These are phyloP conservation scores for Bagarius yarrelli DNA, from an alignment of 2,113 vertebrate genomes.

Conservation along the genomic window DNA sequence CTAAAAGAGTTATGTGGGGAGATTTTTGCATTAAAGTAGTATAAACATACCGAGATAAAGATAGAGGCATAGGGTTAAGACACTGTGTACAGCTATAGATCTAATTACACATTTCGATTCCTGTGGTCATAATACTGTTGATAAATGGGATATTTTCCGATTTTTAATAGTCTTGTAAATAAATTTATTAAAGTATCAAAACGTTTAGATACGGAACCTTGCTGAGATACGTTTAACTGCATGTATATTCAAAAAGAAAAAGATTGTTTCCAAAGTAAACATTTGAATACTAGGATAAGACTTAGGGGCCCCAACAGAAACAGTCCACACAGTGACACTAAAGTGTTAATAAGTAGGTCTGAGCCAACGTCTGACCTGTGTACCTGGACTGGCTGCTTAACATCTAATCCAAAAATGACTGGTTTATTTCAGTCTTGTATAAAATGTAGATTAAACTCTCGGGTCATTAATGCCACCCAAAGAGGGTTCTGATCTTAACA, in stretches of 20 bases:
- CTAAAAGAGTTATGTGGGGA: neutral
- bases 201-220: neutral
- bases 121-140: neutral
- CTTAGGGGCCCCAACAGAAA: neutral
- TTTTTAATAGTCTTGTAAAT: no score
- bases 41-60: neutral
- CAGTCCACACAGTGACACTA: neutral
- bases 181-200: no score
- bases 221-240: neutral
- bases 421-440: conserved; percentile 20
- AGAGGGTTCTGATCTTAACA: conserved; percentile 1
- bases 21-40: neutral
- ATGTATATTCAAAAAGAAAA: neutral
- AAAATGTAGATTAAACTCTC: neutral
- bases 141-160: neutral
- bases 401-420: neutral
- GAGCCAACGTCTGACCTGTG: neutral
- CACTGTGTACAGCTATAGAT: neutral
- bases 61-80: neutral
- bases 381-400: neutral
- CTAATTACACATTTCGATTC: no score
- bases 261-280: neutral
- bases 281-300: neutral
- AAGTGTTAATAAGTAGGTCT: neutral
- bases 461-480: neutral